Conservation (phyloP, 2,888 invertebrate species). For the Mythimna albipuncta region DNA sequence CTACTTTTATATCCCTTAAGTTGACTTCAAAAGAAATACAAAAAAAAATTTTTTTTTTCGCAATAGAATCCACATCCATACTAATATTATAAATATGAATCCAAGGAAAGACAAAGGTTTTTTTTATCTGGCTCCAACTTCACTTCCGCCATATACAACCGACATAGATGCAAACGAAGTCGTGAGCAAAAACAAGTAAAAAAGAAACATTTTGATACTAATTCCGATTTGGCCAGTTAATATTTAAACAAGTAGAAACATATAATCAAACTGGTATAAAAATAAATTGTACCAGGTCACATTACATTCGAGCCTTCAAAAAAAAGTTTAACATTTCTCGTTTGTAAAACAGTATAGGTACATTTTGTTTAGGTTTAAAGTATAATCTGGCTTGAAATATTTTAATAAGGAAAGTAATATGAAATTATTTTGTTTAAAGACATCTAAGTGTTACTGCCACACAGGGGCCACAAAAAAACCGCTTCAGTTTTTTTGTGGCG, state of each 20-base stretch:
- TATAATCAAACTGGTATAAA: slow-evolving; percentile 12
- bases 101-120: too few species aligned
- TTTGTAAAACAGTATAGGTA: slow-evolving; percentile 2
- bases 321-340: not conserved
- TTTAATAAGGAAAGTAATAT: slow-evolving; percentile 13
- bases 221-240: slow-evolving; percentile 10
- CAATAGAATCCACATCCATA: not conserved
- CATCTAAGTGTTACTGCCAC: too few species aligned
- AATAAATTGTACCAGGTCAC: slow-evolving; percentile 17
- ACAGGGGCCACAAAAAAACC: too few species aligned
- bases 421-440: not conserved
- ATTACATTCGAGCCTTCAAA: not conserved
- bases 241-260: slow-evolving; percentile 13
- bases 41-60: not conserved
- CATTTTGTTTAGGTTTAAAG: not conserved
- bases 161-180: too few species aligned
- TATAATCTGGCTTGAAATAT: not conserved
- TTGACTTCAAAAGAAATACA: not conserved
- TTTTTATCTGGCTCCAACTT: too few species aligned
- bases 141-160: too few species aligned
- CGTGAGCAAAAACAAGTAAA: too few species aligned
- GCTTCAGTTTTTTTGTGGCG: too few species aligned
- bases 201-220: not conserved
- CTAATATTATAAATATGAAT: too few species aligned
- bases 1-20: too few species aligned